A percentile compares a stretch with the other conserved stretches of the same genome.
Conservation (phyloP, 1,140 invertebrate species). For the Neodiprion pinetum region DNA sequence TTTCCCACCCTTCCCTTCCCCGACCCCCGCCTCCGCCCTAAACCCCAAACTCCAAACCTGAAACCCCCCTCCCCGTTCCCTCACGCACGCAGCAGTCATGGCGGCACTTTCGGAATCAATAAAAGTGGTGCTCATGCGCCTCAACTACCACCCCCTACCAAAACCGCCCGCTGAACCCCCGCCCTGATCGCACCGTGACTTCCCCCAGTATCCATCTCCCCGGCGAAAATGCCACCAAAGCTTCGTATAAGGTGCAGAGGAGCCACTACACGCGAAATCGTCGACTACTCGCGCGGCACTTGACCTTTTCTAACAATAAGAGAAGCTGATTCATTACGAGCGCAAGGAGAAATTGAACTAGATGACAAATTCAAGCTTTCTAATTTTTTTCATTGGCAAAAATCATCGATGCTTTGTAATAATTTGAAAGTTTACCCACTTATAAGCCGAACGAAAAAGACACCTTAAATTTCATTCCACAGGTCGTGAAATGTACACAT, state of each 20-base stretch:
- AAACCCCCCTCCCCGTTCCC: slow-evolving; percentile 38
- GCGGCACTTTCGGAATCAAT: slow-evolving; percentile 65
- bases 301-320: no score
- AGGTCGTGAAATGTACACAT: no score
- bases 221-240: slow-evolving; percentile 55
- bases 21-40: slow-evolving; percentile 31
- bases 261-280: no score
- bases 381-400: no score
- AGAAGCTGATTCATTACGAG: no score
- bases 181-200: slow-evolving; percentile 25
- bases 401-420: no score
- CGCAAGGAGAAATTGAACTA: no score
- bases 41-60: slow-evolving; percentile 23
- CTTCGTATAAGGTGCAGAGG: slow-evolving; percentile 44
- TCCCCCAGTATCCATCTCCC: slow-evolving; percentile 41
- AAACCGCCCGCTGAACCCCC: slow-evolving; percentile 18
- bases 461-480: no score
- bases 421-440: no score
- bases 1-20: slow-evolving; percentile 25
- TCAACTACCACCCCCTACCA: slow-evolving; percentile 48
- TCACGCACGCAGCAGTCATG: slow-evolving; percentile 55
- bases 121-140: slow-evolving; percentile 64
- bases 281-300: no score
- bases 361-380: no score
- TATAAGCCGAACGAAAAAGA: no score